Base-by-base conservation (phyloP, 2,113 vertebrate genomes). In the Psittacus erithacus region DNA sequence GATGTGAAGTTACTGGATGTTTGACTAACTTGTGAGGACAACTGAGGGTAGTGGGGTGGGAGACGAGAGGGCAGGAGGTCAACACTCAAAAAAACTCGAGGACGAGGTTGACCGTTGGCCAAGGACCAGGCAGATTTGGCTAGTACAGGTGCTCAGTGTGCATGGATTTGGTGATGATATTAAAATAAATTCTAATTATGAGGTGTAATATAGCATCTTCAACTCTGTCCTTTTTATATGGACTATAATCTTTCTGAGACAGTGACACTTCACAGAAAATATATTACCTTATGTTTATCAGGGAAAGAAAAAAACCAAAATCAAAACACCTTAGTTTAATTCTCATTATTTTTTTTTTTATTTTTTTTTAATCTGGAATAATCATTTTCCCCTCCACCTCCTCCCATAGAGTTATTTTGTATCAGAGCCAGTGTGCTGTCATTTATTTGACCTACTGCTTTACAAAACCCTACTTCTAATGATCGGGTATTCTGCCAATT, bases 1-100 rank as follows among this genome's bases (percentile, higher is more conserved):
- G 14, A 29, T 1, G 1, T n/a, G 11, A 1, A 1, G 16, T 13
- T 64, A 18, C 41, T 13, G 5, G 1, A 3, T 38, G 25, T 65
- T 59, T 59, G 69, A 11, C 9, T 52, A 33, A 41, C 4, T 52
- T 52, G 7, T 0, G 1, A 75, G 49, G 31, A 81, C 13, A 31
- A 10, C 7, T 41, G 43, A 43, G 39, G 31, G 13, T 27, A 94
- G 33, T 0, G 0, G 20, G 13, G 4, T 64, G 50, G 46, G n/a
- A 75, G 4, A 33, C 2, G 1, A 35, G 22, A 14, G 17, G 7
- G 3, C 7, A 38, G n/a, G 13, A 47, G 8, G 13, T 9, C 2
- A 1, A 35, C 20, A n/a, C 19, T 41, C 33, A 44, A 13, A 49
- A 50, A 59, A 53, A 14, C 16, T 74, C 19, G n/a, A 38, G 15